Percentiles rank a stretch among this genome's conserved stretches.
Conservation (phyloP, 2,888 invertebrate genomes). For the Micropterix aruncella region DNA sequence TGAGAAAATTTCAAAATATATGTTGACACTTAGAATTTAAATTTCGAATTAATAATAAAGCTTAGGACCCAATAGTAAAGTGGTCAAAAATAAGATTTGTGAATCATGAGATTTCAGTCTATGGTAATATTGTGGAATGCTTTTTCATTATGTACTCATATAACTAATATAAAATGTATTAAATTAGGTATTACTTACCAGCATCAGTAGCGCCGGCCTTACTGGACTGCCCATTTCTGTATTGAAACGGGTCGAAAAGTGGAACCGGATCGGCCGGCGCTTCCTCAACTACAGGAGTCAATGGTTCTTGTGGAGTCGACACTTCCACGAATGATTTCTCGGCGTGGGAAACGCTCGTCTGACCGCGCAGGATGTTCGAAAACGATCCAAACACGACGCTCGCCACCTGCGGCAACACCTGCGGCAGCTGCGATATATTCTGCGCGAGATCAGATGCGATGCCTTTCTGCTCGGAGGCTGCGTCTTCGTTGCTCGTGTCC, state of each 20-base stretch:
- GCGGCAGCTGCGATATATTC: constrained; percentile 41
- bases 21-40: too few relatives aligned
- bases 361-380: constrained; percentile 32
- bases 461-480: constrained; percentile 19
- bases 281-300: constrained; percentile 13
- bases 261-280: constrained; percentile 12
- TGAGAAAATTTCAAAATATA: too few relatives aligned
- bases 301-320: constrained; percentile 16
- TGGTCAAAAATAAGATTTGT: too few relatives aligned
- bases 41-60: too few relatives aligned
- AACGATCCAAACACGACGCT: constrained; percentile 50
- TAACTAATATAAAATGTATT: too few relatives aligned
- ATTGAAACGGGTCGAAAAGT: constrained; percentile 18
- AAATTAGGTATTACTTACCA: too few relatives aligned
- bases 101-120: too few relatives aligned
- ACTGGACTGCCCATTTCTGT: neutral
- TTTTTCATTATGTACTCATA: too few relatives aligned
- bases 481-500: constrained; percentile 23
- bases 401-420: constrained; percentile 43
- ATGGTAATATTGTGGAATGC: too few relatives aligned
- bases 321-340: constrained; percentile 11
- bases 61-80: too few relatives aligned
- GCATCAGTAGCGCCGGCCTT: neutral
- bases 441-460: constrained; percentile 35
- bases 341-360: constrained; percentile 25